phyloP scores from a whole-genome alignment of 2,888 invertebrate genomes.

The Hydroisotoma schaefferi region DNA sequence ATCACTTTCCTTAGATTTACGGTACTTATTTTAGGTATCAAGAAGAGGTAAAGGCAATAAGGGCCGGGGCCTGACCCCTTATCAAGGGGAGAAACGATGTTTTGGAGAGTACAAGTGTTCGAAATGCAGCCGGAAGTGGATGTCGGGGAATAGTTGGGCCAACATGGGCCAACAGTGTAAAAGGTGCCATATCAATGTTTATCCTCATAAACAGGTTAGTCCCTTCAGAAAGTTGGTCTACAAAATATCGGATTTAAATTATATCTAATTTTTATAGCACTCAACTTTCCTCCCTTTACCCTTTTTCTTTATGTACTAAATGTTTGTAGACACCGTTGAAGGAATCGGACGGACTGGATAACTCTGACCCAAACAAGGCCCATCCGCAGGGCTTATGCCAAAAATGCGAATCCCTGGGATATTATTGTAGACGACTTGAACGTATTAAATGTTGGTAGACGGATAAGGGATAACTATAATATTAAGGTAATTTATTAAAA shows the following conservation, averaged over 20 bases:
- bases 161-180: slow-evolving; percentile 88
- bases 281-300: background rate
- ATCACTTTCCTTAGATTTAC: too few relatives aligned
- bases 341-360: slow-evolving; percentile 82
- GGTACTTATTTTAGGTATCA: too few relatives aligned
- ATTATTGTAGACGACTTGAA: slow-evolving; percentile 4
- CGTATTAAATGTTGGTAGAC: too few relatives aligned
- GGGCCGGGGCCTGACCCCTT: slow-evolving; percentile 74
- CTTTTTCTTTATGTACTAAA: background rate
- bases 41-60: too few relatives aligned
- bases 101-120: slow-evolving; percentile 89
- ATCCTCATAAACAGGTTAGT: slow-evolving; percentile 79
- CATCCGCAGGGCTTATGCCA: slow-evolving; percentile 84
- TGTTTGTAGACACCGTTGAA: slow-evolving; percentile 71
- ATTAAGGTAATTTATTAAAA: too few relatives aligned
- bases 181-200: slow-evolving; percentile 84
- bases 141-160: slow-evolving; percentile 88
- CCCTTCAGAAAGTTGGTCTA: too few relatives aligned
- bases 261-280: background rate
- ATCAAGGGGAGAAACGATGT: slow-evolving; percentile 84
- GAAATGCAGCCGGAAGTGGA: slow-evolving; percentile 89
- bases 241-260: too few relatives aligned
- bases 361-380: slow-evolving; percentile 76
- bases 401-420: slow-evolving; percentile 63
- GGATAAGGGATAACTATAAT: too few relatives aligned